Evolutionary conservation across 1,140 invertebrate genomes (phyloP).

Genomic region (Samia ricini): DNA sequence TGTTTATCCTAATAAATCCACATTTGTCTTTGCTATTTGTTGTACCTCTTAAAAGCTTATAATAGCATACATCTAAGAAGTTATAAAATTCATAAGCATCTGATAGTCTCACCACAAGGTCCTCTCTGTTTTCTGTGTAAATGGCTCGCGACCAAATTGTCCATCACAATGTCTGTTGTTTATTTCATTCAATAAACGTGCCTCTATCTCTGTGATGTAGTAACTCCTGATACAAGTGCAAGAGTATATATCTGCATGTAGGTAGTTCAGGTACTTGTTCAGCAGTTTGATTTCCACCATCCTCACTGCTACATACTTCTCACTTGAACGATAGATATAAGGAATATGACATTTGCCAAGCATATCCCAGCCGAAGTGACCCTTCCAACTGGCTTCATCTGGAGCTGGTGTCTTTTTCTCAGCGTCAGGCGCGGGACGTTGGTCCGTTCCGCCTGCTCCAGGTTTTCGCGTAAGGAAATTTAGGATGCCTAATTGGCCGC

Average conservation of each 20-base stretch:
- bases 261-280: slow-evolving; percentile 89
- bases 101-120: slow-evolving; percentile 90
- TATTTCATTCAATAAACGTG: slow-evolving; percentile 94
- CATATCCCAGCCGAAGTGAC: slow-evolving; percentile 93
- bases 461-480: slow-evolving; percentile 79
- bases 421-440: slow-evolving; percentile 40
- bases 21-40: slow-evolving; percentile 88
- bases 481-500: slow-evolving; percentile 79
- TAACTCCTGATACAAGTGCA: slow-evolving; percentile 95
- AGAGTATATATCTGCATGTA: slow-evolving; percentile 90
- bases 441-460: slow-evolving; percentile 47
- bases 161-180: slow-evolving; percentile 95
- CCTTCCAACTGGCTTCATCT: slow-evolving; percentile 89
- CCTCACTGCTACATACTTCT: slow-evolving; percentile 93
- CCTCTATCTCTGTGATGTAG: slow-evolving; percentile 94
- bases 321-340: slow-evolving; percentile 89
- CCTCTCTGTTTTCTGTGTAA: slow-evolving; percentile 92
- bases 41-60: slow-evolving; percentile 84
- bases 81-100: slow-evolving; percentile 95
- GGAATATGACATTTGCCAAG: slow-evolving; percentile 92
- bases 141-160: slow-evolving; percentile 93
- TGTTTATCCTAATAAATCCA: slow-evolving; percentile 96
- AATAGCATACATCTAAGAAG: slow-evolving; percentile 92
- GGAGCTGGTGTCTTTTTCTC: slow-evolving; percentile 77
- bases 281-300: slow-evolving; percentile 93